Base-by-base conservation (phyloP, 2,113 vertebrate species). In the Chionodraco myersi region DNA sequence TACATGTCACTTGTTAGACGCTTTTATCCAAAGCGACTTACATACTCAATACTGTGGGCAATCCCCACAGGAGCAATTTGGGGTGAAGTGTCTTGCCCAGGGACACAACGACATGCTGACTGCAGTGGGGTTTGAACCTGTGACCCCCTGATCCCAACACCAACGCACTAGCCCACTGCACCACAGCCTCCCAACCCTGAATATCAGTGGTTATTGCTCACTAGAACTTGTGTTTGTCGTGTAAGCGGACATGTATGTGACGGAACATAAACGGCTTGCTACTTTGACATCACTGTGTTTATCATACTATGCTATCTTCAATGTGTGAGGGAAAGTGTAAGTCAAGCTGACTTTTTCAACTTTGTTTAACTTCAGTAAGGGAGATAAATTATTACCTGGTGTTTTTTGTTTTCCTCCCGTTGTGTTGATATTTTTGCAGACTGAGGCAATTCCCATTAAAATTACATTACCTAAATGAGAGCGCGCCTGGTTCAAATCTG, bases 381-480 rank as follows among this genome's bases (percentile, higher is more conserved):
- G 9, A 62, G 23, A 58, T 77, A 13, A 79, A 78, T 79, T 23
- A 78, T 85, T 64, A 79, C 56, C 51, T 67, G 51, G 3, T 85
- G 47, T 51, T 77, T 80, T 80, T 75, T 53, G 14, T 75, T 59
- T 86, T 66, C 52, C 57, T 58, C 11, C 23, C 44, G 21, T 45
- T 56, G 60, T 72, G 59, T 59, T 65, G 48, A 45, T 81, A 54
- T 83, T 77, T 79, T 72, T 87, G 88, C 87, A 71, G 69, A 76
- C 79, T 88, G 75, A 51, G 77, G 53, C 72, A 30, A 34, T 49
- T 26, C 66, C 86, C 80, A 90, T 89, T 89, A 89, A 90, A 89
- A 73, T 74, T 60, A 71, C 72, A 89, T 90, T 66, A 81, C 64
- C 41, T 74, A 72, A 88, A 80, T 67, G 72, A 82, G 36, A 71